These are phyloP conservation scores for Malacosoma neustria DNA, from an alignment of 2,888 invertebrate genomes.

Conservation along the genomic window DNA sequence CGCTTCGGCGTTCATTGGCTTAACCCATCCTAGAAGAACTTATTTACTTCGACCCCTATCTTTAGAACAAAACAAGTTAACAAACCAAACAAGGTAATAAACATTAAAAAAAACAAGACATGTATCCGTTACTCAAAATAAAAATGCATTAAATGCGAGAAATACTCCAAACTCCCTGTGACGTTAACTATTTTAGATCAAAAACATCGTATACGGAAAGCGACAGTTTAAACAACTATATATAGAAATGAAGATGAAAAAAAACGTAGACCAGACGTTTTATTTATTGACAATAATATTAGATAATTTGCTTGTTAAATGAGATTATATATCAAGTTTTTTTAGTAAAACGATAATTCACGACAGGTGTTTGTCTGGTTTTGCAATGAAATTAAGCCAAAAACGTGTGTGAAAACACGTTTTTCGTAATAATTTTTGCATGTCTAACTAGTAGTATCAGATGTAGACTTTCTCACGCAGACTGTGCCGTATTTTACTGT, in stretches of 20 bases:
- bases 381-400: not conserved
- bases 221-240: not conserved
- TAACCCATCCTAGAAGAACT: too few relatives aligned
- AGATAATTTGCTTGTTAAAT: not conserved
- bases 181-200: not conserved
- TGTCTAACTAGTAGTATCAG: not conserved
- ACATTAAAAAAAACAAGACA: too few relatives aligned
- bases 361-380: not conserved
- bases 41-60: too few relatives aligned
- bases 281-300: not conserved
- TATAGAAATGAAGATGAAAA: not conserved
- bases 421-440: not conserved
- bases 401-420: not conserved
- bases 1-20: too few relatives aligned
- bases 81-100: too few relatives aligned
- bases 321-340: not conserved
- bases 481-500: too few relatives aligned
- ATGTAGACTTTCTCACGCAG: not conserved
- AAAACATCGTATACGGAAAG: not conserved
- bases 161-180: too few relatives aligned
- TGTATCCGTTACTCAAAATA: too few relatives aligned
- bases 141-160: too few relatives aligned
- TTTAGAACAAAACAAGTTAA: too few relatives aligned
- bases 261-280: not conserved
- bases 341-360: not conserved